Evolutionary conservation across 2,888 invertebrate species (phyloP), one percentile per base, ranked within the genome.

Genomic region (Oxyteleia sp.): DNA sequence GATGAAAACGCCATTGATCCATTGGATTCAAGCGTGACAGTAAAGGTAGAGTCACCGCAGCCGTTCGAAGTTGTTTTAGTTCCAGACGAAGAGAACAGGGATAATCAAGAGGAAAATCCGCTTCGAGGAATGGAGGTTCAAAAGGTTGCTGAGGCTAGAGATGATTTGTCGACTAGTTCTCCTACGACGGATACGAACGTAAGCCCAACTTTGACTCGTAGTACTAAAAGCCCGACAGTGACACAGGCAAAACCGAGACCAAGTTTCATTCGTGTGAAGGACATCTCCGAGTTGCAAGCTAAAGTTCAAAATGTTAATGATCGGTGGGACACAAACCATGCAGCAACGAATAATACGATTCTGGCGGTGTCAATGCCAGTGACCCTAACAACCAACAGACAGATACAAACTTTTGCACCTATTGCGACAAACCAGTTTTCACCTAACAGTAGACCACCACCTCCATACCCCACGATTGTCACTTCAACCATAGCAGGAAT

Each of bases 261-360:
- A 38, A 13, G 32, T 7, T 57, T 71, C 26, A 18, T 79, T 11
- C 81, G 81, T 0, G 81, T 81, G 2, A 81, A 81, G 47, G 51
- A 81, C 23, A 4, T 81, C 0, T 81, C 74, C 1, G 81, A 81
- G 47, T 11, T 81, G 7, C 81, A 81, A 20, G 81, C 81, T 55
- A 35, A 61, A 10, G 66, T 74, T 10, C 38, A 71, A 29, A 38
- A 80, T 18, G 72, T 66, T 0, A 59, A 63, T 38, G 66, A 80
- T 45, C 26, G 47, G 8, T 80, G 79, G 72, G 63, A 69, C 45
- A 45, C 61, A 0, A 47, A 32, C 2, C 29, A 78, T 16, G 35
- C 53, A 0, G n/a, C 15, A 15, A 41, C 2, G 11, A 41, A 18
- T 23, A 51, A 51, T 26, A 7, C 51, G 5, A 20, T 18, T 32